Evolutionary conservation across 2,888 invertebrate genomes (phyloP), one percentile per base, ranked within the genome.

Genomic region (Aleiodes alternator): DNA sequence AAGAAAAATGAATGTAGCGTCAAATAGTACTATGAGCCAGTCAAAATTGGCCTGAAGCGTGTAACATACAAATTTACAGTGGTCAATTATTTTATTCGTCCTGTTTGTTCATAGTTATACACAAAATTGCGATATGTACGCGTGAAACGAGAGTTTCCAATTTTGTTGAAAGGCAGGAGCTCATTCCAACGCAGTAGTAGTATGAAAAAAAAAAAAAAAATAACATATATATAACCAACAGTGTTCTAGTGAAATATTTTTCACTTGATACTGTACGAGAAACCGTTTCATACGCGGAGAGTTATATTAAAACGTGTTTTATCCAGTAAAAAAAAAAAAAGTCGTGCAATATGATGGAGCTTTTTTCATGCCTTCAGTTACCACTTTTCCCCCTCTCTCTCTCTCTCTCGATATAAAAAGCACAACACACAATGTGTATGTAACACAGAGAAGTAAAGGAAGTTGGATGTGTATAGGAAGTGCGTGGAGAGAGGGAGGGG

Each of bases 81-180:
- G 61, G 69, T 70, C 53, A 61, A 53, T 68, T 68, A 68, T 68
- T 43, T 43, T 68, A 51, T 68, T 68, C 50, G 12, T 31, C 16
- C 51, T 51, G 34, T 68, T 50, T 68, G 68, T 23, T 68, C 68
- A 51, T 51, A 51, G 68, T 64, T 43, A 68, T 68, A 50, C 68
- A 31, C 48, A 50, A 51, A 68, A 68, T 68, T 51, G 68, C 51
- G 31, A 51, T 68, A 68, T 68, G 51, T 68, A 68, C 68, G 64
- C 64, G 64, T 64, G 48, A 68, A 68, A 68, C 68, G 68, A 68
- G 68, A 68, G 50, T 68, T 68, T 50, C 29, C 51, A 68, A 68
- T 68, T 68, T 68, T n/a, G 51, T 23, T 68, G 68, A 68, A 51
- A 68, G 68, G 51, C 31, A 16, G 12, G 64, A 48, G 11, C 23